A percentile compares a stretch with the other conserved stretches of the same genome.
These are phyloP conservation scores for Orthonyx spaldingii DNA, from an alignment of 2,113 vertebrate genomes.

Conservation along the genomic window DNA sequence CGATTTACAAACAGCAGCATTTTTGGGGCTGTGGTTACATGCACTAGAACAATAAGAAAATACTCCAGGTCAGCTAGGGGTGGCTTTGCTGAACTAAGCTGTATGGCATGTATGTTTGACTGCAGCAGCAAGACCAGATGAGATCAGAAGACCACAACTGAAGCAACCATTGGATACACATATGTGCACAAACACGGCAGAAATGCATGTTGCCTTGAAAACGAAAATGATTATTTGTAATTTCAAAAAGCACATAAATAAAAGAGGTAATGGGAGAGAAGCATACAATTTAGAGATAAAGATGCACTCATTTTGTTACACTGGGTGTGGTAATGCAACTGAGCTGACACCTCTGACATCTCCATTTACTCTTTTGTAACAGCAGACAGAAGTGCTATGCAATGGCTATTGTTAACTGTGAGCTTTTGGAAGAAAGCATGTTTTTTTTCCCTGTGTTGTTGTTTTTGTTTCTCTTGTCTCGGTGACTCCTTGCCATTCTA, in stretches of 20 bases:
- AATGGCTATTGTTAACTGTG: neutral
- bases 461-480: neutral
- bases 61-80: neutral
- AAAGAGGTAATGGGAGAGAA: neutral
- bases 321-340: neutral
- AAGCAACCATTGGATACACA: neutral
- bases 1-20: neutral
- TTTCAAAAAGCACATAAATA: neutral
- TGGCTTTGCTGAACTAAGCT: neutral
- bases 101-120: neutral
- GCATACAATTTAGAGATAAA: neutral
- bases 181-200: neutral
- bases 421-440: neutral
- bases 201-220: neutral
- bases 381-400: neutral
- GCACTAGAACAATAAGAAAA: neutral
- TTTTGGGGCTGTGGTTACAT: neutral
- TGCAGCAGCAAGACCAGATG: neutral
- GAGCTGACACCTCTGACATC: neutral
- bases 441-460: neutral
- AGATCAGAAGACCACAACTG: neutral
- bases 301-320: neutral
- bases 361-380: neutral
- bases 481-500: neutral
- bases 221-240: neutral